These are phyloP conservation scores for Sebastes minor DNA, from an alignment of 2,797 vertebrate species.

Conservation along the genomic window DNA sequence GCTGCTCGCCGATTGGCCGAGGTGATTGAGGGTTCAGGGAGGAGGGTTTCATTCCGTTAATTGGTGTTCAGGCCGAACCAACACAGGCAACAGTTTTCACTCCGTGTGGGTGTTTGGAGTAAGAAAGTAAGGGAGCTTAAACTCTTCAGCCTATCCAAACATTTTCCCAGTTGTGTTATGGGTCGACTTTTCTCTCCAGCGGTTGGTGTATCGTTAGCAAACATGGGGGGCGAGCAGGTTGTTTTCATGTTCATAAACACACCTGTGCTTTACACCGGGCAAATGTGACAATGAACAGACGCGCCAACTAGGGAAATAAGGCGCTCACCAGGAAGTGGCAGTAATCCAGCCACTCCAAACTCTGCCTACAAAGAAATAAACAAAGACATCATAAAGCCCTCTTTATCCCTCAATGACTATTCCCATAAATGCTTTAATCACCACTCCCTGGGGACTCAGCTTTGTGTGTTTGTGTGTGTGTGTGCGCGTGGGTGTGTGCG, in stretches of 20 bases:
- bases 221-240: constrained; percentile 28
- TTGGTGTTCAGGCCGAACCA: constrained; percentile 58
- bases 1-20: constrained; percentile 64
- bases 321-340: constrained; percentile 71
- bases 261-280: constrained; percentile 58
- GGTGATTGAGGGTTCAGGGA: constrained; percentile 58
- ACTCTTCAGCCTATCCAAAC: constrained; percentile 41
- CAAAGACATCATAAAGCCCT: constrained; percentile 81
- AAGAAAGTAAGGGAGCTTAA: constrained; percentile 6
- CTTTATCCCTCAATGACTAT: constrained; percentile 83
- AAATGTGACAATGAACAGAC: constrained; percentile 66
- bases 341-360: constrained; percentile 79
- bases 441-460: constrained; percentile 64
- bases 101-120: neutral
- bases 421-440: constrained; percentile 83
- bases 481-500: constrained; percentile 43
- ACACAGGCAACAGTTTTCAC: constrained; percentile 3
- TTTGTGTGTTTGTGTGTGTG: constrained; percentile 57
- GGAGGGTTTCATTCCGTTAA: constrained; percentile 61
- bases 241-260: constrained; percentile 45
- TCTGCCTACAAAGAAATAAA: constrained; percentile 83
- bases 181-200: constrained; percentile 5
- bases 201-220: constrained; percentile 22
- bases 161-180: constrained; percentile 34
- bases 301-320: constrained; percentile 60